phyloP scores from a whole-genome alignment of 2,888 invertebrate genomes.

The Physocephala rufipes region DNA sequence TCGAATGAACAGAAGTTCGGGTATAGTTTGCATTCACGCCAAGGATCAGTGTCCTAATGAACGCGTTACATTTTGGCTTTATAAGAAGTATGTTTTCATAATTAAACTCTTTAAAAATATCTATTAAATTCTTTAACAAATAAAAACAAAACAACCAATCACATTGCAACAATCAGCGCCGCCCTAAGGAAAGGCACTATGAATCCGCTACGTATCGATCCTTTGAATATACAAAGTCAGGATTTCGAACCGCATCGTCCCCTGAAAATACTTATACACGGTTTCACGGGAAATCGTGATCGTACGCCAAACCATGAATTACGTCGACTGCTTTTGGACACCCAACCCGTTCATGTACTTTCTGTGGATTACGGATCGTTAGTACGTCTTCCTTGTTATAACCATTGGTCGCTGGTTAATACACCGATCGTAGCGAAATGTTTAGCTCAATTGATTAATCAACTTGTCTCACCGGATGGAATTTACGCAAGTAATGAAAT shows the following conservation, averaged over 20 bases:
- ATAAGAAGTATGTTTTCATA: constrained; percentile 68
- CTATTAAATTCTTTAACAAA: too few relatives aligned
- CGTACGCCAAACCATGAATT: constrained; percentile 71
- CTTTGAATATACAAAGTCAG: constrained; percentile 43
- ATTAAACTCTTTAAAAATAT: neutral
- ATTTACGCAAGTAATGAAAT: constrained; percentile 66
- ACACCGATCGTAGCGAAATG: constrained; percentile 71
- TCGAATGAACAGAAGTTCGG: neutral
- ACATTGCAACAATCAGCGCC: too few relatives aligned
- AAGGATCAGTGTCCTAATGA: constrained; percentile 68
- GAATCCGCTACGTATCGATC: constrained; percentile 64
- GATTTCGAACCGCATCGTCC: constrained; percentile 62
- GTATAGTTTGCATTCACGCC: constrained; percentile 48
- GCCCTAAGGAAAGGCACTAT: too few relatives aligned
- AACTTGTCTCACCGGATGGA: constrained; percentile 62
- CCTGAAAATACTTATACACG: constrained; percentile 72
- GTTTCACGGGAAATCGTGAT: constrained; percentile 70
- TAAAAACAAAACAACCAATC: too few relatives aligned
- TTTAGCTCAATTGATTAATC: constrained; percentile 69
- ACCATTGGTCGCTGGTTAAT: constrained; percentile 70
- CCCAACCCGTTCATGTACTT: constrained; percentile 70
- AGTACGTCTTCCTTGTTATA: constrained; percentile 70
- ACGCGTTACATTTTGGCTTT: constrained; percentile 72
- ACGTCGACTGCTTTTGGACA: constrained; percentile 70
- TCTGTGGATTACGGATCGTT: constrained; percentile 72